A percentile compares a stretch with the other conserved stretches of the same genome.
Evolutionary conservation across 2,888 invertebrate species (phyloP).

Genomic region (Erannis defoliaria): DNA sequence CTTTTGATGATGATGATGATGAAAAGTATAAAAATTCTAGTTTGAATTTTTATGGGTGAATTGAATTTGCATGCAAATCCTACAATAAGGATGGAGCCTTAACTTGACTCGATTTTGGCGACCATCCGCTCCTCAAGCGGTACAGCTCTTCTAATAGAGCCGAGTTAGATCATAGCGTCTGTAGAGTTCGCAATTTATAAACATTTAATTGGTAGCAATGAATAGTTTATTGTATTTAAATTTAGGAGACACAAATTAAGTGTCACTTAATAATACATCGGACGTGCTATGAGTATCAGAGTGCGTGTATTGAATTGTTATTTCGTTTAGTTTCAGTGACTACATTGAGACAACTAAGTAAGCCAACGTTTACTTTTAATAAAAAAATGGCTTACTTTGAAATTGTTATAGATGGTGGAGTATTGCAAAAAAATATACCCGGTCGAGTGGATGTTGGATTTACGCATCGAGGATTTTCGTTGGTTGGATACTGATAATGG

Average conservation of each 20-base stretch:
- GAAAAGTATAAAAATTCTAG: too few species aligned
- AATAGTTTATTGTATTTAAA: slow-evolving; percentile 28
- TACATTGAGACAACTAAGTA: too few species aligned
- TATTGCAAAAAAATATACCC: too few species aligned
- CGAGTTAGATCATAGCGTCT: background rate
- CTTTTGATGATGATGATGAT: too few species aligned
- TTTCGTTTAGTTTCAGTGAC: background rate
- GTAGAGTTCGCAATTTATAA: slow-evolving; percentile 3
- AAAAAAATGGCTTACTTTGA: too few species aligned
- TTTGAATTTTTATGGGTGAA: too few species aligned
- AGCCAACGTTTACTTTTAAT: too few species aligned
- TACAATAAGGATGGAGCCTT: background rate
- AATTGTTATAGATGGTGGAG: too few species aligned
- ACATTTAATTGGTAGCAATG: slow-evolving; percentile 3
- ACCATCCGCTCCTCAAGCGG: slow-evolving; percentile 1
- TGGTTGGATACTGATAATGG: too few species aligned
- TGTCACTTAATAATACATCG: background rate
- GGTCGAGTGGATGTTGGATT: too few species aligned
- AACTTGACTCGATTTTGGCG: background rate
- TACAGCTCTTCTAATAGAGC: background rate
- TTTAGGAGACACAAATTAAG: slow-evolving; percentile 8
- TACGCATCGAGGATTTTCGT: too few species aligned
- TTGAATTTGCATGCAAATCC: background rate
- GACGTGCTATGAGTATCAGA: background rate
- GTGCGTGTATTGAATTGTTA: background rate